Conservation (phyloP, 2,888 invertebrate genomes). For the Cordilura impudica region DNA sequence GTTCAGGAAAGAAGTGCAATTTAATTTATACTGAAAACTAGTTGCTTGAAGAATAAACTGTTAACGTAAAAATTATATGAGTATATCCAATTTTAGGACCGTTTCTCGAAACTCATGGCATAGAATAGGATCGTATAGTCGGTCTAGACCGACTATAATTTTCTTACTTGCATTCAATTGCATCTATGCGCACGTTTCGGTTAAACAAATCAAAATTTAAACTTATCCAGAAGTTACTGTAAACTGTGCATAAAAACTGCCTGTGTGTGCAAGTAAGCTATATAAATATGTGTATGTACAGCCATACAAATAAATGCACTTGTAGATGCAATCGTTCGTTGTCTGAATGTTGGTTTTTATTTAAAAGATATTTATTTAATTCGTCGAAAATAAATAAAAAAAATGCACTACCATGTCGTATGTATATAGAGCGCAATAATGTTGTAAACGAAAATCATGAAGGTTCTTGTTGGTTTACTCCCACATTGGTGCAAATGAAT, state of each 20-base stretch:
- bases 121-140: no score
- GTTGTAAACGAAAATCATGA: slow-evolving; percentile 24
- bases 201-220: no score
- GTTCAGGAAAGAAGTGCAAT: no score
- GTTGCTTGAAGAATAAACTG: no score
- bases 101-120: no score
- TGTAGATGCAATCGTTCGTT: slow-evolving; percentile 16
- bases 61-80: no score
- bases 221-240: background rate
- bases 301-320: slow-evolving; percentile 39
- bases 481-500: background rate
- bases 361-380: slow-evolving; percentile 59
- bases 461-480: slow-evolving; percentile 5
- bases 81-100: no score
- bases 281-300: no score
- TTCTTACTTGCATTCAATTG: background rate
- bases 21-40: no score
- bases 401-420: background rate
- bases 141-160: background rate
- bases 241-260: no score
- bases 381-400: background rate
- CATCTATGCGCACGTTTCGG: no score
- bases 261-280: no score
- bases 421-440: slow-evolving; percentile 9
- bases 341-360: slow-evolving; percentile 36